Conservation (phyloP, 2,888 invertebrate genomes). For the Pocota personata region DNA sequence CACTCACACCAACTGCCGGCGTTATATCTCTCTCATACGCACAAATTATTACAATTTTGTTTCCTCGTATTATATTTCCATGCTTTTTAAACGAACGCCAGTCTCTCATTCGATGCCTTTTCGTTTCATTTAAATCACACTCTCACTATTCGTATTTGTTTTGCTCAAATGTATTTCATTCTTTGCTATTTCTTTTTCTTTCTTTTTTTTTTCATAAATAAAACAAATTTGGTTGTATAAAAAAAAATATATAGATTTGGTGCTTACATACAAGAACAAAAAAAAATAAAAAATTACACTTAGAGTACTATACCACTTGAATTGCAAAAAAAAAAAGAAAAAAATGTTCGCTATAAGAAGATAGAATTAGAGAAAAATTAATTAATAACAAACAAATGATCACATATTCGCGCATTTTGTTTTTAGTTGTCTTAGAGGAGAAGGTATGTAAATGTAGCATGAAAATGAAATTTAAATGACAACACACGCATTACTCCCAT, state of each 20-base stretch:
- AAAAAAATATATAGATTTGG: conserved; percentile 62
- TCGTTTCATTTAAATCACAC: conserved; percentile 1
- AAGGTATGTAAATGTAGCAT: conserved; percentile 8
- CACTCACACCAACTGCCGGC: background rate
- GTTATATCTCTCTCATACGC: conserved; percentile 19
- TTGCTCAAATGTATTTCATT: conserved; percentile 6
- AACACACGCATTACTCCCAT: conserved; percentile 34
- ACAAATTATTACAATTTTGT: conserved; percentile 9
- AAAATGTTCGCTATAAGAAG: conserved; percentile 48
- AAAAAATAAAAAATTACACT: background rate
- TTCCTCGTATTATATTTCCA: background rate
- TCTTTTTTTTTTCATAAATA: background rate
- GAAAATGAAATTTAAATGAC: background rate
- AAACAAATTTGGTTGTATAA: conserved; percentile 58
- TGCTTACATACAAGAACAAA: conserved; percentile 42
- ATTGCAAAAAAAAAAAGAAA: conserved; percentile 18
- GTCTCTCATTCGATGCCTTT: background rate
- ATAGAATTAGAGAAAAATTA: conserved; percentile 42
- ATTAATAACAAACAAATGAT: conserved; percentile 12
- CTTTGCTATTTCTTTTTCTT: background rate
- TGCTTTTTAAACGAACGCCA: background rate
- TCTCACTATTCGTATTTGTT: background rate
- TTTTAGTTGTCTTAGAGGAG: conserved; percentile 11
- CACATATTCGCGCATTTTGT: conserved; percentile 25
- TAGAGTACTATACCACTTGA: conserved; percentile 22